Evolutionary conservation across 2,113 vertebrate species (phyloP).

Genomic region (Vanacampus margaritifer): DNA sequence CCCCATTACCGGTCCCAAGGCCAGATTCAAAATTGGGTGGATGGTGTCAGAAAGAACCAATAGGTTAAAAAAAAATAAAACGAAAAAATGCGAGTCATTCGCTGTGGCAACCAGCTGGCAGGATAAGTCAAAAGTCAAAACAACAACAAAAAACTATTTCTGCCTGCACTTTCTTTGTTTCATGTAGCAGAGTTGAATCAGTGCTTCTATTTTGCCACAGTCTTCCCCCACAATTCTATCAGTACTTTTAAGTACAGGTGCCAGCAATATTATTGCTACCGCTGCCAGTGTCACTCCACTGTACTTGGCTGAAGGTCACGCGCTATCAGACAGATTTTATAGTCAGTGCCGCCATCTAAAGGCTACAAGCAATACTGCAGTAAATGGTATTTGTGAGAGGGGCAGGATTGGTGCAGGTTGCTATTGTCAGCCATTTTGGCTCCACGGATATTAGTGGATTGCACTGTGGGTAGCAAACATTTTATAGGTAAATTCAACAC

Average conservation of each 20-base stretch:
- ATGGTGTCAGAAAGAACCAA: no score
- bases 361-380: conserved; percentile 13
- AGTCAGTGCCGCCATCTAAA: conserved; percentile 46
- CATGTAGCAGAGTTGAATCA: background rate
- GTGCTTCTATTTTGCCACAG: background rate
- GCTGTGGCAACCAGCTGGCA: no score
- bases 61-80: no score
- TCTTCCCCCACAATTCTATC: background rate
- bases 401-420: conserved; percentile 17
- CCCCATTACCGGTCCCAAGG: no score
- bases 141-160: background rate
- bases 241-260: no score
- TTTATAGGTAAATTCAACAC: background rate
- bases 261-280: background rate
- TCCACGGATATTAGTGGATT: background rate
- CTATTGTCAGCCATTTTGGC: conserved; percentile 52
- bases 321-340: background rate
- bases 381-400: background rate
- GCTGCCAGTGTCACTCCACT: background rate
- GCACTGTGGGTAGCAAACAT: background rate
- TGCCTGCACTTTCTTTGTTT: background rate
- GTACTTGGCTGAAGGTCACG: background rate
- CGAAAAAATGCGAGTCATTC: no score
- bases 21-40: no score
- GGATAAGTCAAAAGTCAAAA: no score